Evolutionary conservation across 1,140 invertebrate species (phyloP).

Genomic region (Aleiodes sp.): DNA sequence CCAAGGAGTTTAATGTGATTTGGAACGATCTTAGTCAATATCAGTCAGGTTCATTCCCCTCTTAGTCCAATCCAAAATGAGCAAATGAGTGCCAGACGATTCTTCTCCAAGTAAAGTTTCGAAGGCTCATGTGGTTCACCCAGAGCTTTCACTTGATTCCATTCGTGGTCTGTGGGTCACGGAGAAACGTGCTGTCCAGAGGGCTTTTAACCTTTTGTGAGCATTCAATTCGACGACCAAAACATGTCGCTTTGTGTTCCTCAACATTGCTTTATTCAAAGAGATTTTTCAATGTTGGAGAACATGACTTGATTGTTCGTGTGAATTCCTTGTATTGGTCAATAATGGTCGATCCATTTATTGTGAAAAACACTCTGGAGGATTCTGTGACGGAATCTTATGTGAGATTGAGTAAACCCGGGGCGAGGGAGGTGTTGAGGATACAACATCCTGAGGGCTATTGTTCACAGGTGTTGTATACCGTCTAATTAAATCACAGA

Average conservation of each 20-base stretch:
- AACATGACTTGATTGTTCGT: neutral
- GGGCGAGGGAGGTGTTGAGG: slow-evolving; percentile 42
- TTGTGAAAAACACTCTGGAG: slow-evolving; percentile 44
- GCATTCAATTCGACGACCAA: neutral
- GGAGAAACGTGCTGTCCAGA: neutral
- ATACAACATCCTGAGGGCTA: slow-evolving; percentile 42
- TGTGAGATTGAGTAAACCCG: slow-evolving; percentile 60
- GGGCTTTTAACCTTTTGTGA: neutral
- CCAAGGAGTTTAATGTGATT: slow-evolving; percentile 35
- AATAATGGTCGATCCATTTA: slow-evolving; percentile 28
- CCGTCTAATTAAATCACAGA: slow-evolving; percentile 63
- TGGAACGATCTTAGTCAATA: slow-evolving; percentile 32
- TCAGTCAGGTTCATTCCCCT: slow-evolving; percentile 21
- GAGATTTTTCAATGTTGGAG: neutral
- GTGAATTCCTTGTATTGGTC: neutral
- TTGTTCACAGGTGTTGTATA: slow-evolving; percentile 51
- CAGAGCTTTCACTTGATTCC: neutral
- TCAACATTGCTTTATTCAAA: neutral
- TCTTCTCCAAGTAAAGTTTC: neutral
- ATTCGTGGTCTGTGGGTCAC: neutral
- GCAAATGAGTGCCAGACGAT: neutral
- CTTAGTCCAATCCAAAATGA: neutral
- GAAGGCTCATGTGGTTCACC: neutral
- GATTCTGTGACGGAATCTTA: slow-evolving; percentile 43
- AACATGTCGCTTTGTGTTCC: neutral